Evolutionary conservation across 2,797 vertebrate species (phyloP).

Genomic region (Poeciliopsis infans): DNA sequence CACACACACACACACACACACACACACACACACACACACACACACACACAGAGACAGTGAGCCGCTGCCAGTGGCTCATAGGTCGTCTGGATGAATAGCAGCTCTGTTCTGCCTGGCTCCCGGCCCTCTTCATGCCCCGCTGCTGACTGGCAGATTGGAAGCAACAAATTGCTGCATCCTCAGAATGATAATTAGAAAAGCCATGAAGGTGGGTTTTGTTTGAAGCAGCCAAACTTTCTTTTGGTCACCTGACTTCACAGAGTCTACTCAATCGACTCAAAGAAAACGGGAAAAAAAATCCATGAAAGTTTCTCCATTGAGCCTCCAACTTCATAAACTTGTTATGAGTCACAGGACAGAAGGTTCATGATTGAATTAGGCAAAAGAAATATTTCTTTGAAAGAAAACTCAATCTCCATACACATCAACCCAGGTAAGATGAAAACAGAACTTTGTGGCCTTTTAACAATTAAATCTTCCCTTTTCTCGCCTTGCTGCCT

Average conservation of each 20-base stretch:
- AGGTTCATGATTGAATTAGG: slow-evolving; percentile 63
- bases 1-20: slow-evolving; percentile 36
- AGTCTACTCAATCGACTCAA: slow-evolving; percentile 7
- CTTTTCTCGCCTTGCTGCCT: slow-evolving; percentile 43
- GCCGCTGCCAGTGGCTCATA: slow-evolving; percentile 49
- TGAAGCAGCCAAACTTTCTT: slow-evolving; percentile 85
- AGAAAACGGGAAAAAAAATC: not conserved
- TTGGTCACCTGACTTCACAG: slow-evolving; percentile 80
- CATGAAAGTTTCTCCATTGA: slow-evolving; percentile 5
- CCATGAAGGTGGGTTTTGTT: slow-evolving; percentile 96
- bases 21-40: slow-evolving; percentile 16
- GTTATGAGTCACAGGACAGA: slow-evolving; percentile 37
- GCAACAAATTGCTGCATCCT: slow-evolving; percentile 99
- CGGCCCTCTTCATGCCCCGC: slow-evolving; percentile 88
- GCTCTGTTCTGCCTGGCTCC: slow-evolving; percentile 83
- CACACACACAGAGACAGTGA: slow-evolving; percentile 32
- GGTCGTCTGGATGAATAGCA: slow-evolving; percentile 84
- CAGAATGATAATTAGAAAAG: slow-evolving; percentile 98
- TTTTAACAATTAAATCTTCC: slow-evolving; percentile 60
- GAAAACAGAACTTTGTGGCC: slow-evolving; percentile 59
- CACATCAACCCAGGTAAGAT: slow-evolving; percentile 47
- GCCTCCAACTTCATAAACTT: slow-evolving; percentile 28
- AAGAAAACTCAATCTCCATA: slow-evolving; percentile 23
- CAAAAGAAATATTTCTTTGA: slow-evolving; percentile 27
- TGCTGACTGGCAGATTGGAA: slow-evolving; percentile 95